A percentile compares a stretch with the other conserved stretches of the same genome.
Evolutionary conservation across 2,888 invertebrate species (phyloP).

Genomic region (Amphipoea oculea): DNA sequence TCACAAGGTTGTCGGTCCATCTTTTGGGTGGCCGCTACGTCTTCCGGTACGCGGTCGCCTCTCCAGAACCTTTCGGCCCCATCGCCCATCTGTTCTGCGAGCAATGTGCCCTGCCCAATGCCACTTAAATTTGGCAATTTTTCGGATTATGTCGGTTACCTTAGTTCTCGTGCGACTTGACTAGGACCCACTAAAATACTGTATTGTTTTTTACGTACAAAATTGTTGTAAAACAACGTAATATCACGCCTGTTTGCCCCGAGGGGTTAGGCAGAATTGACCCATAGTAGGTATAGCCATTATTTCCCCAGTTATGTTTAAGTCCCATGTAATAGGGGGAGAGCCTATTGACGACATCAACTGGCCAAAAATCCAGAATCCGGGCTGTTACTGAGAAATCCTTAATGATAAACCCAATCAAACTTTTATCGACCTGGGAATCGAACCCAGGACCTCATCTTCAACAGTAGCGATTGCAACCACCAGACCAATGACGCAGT

Average conservation of each 20-base stretch:
- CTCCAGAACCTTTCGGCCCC: no score
- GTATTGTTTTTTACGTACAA: neutral
- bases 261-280: no score
- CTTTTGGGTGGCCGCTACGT: no score
- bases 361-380: neutral
- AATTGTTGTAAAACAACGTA: no score
- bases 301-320: neutral
- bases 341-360: neutral
- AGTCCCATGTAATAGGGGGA: neutral
- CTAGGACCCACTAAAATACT: neutral
- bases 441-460: neutral
- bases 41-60: no score
- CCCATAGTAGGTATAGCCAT: neutral
- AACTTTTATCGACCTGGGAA: neutral
- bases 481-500: neutral
- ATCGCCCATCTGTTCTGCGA: no score
- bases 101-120: no score
- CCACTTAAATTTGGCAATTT: no score
- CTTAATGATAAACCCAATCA: neutral
- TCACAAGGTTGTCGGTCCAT: no score
- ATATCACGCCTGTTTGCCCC: no score
- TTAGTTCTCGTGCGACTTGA: no score
- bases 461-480: neutral
- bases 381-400: neutral
- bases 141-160: no score